Evolutionary conservation across 2,797 vertebrate genomes (phyloP).

Genomic region (Knipowitschia caucasica): DNA sequence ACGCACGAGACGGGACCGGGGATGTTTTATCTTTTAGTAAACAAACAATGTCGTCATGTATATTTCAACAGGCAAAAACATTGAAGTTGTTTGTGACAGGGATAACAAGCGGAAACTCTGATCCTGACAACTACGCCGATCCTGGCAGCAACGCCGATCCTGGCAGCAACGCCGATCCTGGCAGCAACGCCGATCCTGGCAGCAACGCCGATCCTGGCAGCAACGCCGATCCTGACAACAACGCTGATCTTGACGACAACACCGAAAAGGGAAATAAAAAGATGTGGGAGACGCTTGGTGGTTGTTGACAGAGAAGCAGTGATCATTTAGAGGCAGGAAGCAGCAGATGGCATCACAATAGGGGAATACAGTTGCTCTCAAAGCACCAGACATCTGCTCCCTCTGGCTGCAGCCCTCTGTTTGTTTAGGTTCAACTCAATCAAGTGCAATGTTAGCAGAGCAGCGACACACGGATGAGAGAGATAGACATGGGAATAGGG

Average conservation of each 20-base stretch:
- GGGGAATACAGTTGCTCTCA: conserved; percentile 29
- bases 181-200: too few relatives aligned
- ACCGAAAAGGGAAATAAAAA: conserved; percentile 19
- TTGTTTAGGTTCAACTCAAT: conserved; percentile 31
- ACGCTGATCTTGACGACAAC: conserved; percentile 13
- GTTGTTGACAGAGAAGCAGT: conserved; percentile 42
- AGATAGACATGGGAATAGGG: too few relatives aligned
- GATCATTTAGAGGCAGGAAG: conserved; percentile 37
- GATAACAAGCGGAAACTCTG: conserved; percentile 50
- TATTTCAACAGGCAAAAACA: conserved; percentile 41
- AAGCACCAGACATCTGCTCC: conserved; percentile 21
- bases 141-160: too few relatives aligned
- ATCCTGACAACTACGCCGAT: conserved; percentile 13
- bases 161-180: too few relatives aligned
- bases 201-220: too few relatives aligned
- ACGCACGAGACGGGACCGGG: conserved; percentile 17
- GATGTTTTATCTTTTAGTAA: conserved; percentile 11
- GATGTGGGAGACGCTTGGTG: conserved; percentile 20
- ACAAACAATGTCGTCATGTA: conserved; percentile 27
- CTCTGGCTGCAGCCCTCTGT: conserved; percentile 9
- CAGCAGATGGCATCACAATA: conserved; percentile 38
- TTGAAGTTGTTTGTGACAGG: conserved; percentile 23
- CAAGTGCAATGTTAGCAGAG: conserved; percentile 24
- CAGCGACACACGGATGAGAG: neutral
- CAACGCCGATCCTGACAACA: too few relatives aligned